Conservation (phyloP, 2,888 invertebrate genomes). For the Lasioglossum calceatum region DNA sequence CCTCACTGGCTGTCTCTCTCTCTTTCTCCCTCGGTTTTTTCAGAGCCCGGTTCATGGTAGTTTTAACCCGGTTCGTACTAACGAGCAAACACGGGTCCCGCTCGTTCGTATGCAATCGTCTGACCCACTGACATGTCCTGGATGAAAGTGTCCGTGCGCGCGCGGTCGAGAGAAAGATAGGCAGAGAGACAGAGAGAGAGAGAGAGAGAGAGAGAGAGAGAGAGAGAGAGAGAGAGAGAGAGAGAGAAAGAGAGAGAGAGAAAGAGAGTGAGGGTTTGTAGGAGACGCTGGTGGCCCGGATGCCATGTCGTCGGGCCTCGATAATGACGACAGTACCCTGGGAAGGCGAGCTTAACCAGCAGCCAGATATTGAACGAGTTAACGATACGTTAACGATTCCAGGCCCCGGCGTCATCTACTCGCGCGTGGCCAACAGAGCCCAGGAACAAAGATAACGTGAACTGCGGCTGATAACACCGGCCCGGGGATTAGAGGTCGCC, state of each 20-base stretch:
- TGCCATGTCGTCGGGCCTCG: constrained; percentile 35
- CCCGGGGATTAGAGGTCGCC: constrained; percentile 61
- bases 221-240: constrained; percentile 33
- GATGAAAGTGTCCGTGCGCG: constrained; percentile 65
- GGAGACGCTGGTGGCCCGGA: not conserved
- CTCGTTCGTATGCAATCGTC: constrained; percentile 73
- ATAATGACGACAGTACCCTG: constrained; percentile 71
- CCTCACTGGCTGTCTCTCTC: not conserved
- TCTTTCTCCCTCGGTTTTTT: constrained; percentile 18
- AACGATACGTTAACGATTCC: constrained; percentile 81
- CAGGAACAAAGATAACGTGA: constrained; percentile 66
- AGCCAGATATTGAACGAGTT: constrained; percentile 77
- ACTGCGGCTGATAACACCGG: constrained; percentile 70
- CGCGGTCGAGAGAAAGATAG: constrained; percentile 29
- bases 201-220: constrained; percentile 21
- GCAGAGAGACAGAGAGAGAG: constrained; percentile 31
- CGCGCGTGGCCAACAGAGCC: constrained; percentile 52
- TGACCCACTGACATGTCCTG: constrained; percentile 78
- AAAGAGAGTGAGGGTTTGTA: not conserved
- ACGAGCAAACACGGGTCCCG: constrained; percentile 75
- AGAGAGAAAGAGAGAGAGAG: constrained; percentile 26
- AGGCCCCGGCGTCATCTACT: constrained; percentile 56
- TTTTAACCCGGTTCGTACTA: constrained; percentile 70
- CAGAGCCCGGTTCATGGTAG: constrained; percentile 51
- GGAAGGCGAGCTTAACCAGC: constrained; percentile 67